These are phyloP conservation scores for Sisor rabdophorus DNA, from an alignment of 2,113 vertebrate genomes.

Conservation along the genomic window DNA sequence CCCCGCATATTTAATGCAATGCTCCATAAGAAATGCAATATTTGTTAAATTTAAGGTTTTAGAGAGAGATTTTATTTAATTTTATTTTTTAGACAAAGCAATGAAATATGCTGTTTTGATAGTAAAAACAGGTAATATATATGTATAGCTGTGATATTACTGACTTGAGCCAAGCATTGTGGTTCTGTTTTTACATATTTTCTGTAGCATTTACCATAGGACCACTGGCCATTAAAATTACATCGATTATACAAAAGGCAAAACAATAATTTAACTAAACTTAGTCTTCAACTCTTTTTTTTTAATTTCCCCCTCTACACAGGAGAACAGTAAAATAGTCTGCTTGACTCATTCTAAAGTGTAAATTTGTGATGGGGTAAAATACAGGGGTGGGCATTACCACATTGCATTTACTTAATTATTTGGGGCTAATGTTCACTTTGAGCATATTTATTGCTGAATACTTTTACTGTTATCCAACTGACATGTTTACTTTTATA, in stretches of 20 bases:
- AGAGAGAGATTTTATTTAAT: slow-evolving; percentile 52
- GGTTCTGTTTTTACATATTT: slow-evolving; percentile 39
- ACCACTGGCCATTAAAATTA: slow-evolving; percentile 46
- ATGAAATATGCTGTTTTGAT: slow-evolving; percentile 53
- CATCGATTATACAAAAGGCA: slow-evolving; percentile 36
- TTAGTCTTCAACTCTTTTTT: background rate
- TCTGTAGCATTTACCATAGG: slow-evolving; percentile 39
- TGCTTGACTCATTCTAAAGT: slow-evolving; percentile 35
- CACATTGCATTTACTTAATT: too few species aligned
- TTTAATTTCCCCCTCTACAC: slow-evolving; percentile 9
- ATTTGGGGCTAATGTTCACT: too few species aligned
- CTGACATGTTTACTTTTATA: too few species aligned
- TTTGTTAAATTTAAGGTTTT: slow-evolving; percentile 57
- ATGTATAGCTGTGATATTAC: slow-evolving; percentile 21
- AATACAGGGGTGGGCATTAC: too few species aligned
- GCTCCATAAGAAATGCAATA: slow-evolving; percentile 62
- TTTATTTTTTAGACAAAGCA: slow-evolving; percentile 16
- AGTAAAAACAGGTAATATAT: slow-evolving; percentile 42
- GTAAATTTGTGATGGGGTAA: too few species aligned
- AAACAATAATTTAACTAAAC: slow-evolving; percentile 17
- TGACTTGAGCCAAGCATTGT: slow-evolving; percentile 35
- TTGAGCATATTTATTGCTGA: too few species aligned
- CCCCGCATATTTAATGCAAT: slow-evolving; percentile 62
- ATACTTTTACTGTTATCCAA: too few species aligned
- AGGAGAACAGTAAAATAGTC: slow-evolving; percentile 32